Base-by-base conservation (phyloP, 2,888 invertebrate species). In the Sericinus montela region DNA sequence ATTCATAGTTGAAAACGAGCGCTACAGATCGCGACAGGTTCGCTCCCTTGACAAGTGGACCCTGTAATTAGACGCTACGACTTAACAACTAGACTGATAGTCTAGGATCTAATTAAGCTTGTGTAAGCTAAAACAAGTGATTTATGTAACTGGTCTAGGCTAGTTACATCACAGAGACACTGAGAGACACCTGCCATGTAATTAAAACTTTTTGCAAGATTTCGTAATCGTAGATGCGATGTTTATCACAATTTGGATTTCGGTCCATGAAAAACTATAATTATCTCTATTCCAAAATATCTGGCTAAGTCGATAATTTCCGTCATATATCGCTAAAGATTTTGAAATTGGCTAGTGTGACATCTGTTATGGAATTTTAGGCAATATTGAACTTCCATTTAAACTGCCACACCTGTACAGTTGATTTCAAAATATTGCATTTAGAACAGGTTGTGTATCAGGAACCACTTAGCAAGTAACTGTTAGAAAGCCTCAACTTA, bases 91-190 rank as follows among this genome's bases (percentile, higher is more conserved):
- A 37, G 28, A 48, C n/a, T 42, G 48, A 41, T 41, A 41, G 41
- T 23, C 28, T 34, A 32, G n/a, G 19, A 23, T 42, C 14, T 42
- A 48, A 48, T 37, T 25, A 41, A n/a, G 3, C 9, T 41, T 42
- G 37, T 14, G 42, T 36, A 30, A 37, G 11, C n/a, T n/a, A 4
- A 10, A 8, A 23, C 8, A 25, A 32, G 13, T 47, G 19, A 30
- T 42, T 48, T 48, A 47, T 42, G 42, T 38, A 48, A 46, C 25
- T 35, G 11, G 5, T 48, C 29, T 35, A 29, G 28, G 1, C 3
- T 11, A 1, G 19, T 48, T 48, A 42, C 48, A 13, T 42, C 16
- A 11, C 9, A 30, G 10, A 29, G 5, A 29, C 2, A 29, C 29
- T 29, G 29, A 4, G n/a, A n/a, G n/a, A n/a, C n/a, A n/a, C n/a